Conservation (phyloP, 2,888 invertebrate species). For the Drosophila gaucha region DNA sequence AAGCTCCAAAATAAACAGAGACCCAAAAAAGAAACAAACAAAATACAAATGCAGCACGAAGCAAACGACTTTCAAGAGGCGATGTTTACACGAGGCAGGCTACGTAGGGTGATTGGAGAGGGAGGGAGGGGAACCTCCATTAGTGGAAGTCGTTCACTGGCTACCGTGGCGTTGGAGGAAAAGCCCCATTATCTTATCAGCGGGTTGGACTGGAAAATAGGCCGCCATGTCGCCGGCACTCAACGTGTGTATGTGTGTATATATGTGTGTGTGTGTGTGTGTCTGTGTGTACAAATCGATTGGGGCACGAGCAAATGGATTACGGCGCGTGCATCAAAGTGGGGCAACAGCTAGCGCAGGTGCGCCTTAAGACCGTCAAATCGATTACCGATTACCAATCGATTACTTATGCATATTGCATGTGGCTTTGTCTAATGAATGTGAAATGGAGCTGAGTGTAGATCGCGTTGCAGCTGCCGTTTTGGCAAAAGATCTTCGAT, state of each 20-base stretch:
- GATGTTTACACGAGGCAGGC: constrained; percentile 34
- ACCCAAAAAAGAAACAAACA: constrained; percentile 29
- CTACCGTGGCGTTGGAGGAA: constrained; percentile 56
- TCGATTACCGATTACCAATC: constrained; percentile 16
- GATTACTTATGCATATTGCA: no score
- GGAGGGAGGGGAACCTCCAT: no score
- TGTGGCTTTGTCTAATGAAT: no score
- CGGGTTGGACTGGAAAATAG: constrained; percentile 61
- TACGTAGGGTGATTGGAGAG: no score
- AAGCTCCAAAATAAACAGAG: constrained; percentile 37
- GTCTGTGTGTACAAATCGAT: constrained; percentile 62
- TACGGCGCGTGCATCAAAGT: constrained; percentile 34
- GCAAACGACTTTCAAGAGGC: constrained; percentile 13
- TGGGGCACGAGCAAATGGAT: constrained; percentile 61
- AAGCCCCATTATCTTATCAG: constrained; percentile 78
- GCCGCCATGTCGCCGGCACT: constrained; percentile 45
- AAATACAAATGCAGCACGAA: constrained; percentile 17
- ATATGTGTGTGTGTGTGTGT: constrained; percentile 3
- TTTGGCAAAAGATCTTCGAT: no score
- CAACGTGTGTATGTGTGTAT: constrained; percentile 17
- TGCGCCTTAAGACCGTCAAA: constrained; percentile 26
- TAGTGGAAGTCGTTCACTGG: constrained; percentile 60
- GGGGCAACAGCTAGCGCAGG: constrained; percentile 34
- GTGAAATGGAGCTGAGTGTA: no score
- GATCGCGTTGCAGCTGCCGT: constrained; percentile 32